phyloP scores from a whole-genome alignment of 2,888 invertebrate species.

The Sepioteuthis lessoniana region DNA sequence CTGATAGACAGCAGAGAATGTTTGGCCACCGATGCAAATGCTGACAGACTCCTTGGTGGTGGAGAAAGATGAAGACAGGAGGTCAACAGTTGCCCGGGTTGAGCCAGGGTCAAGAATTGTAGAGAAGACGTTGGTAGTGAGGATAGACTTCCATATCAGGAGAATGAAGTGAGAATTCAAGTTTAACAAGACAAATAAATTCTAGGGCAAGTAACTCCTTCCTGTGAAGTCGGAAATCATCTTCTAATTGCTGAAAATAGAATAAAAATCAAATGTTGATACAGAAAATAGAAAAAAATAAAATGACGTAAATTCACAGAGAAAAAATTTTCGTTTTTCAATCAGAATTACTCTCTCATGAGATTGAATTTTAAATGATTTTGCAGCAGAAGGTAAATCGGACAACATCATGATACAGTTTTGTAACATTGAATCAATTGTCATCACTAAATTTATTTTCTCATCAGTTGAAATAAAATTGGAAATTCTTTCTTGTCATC shows the following conservation, averaged over 20 bases:
- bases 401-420: too few species aligned
- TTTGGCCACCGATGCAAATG: not conserved
- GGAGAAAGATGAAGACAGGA: not conserved
- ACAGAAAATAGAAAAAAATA: too few species aligned
- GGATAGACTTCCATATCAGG: constrained; percentile 93
- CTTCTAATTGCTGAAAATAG: constrained; percentile 87
- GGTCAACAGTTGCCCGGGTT: constrained; percentile 15
- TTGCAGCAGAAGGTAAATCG: too few species aligned
- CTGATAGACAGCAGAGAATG: not conserved
- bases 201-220: constrained; percentile 93
- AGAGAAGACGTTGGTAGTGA: constrained; percentile 93
- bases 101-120: constrained; percentile 84
- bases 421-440: too few species aligned
- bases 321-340: too few species aligned
- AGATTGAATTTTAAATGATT: too few species aligned
- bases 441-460: too few species aligned
- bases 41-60: not conserved
- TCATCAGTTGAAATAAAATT: too few species aligned
- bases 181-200: constrained; percentile 93
- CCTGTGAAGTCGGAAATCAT: constrained; percentile 89
- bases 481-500: too few species aligned
- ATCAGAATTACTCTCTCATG: too few species aligned
- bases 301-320: too few species aligned
- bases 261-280: not conserved
- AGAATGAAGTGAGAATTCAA: constrained; percentile 94